Evolutionary conservation across 2,888 invertebrate genomes (phyloP).

Genomic region (Drosophila robusta): DNA sequence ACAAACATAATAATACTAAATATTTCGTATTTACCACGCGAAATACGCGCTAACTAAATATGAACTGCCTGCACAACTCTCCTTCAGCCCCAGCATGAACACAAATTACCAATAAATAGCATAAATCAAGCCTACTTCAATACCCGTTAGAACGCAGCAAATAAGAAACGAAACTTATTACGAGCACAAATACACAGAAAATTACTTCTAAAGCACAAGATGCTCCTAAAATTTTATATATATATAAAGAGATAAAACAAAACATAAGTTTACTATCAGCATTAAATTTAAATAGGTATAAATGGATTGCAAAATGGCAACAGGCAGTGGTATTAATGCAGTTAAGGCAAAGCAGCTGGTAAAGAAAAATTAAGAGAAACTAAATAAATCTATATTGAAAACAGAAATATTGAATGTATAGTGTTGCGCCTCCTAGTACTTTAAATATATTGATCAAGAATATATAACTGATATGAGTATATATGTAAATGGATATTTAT

Average conservation of each 20-base stretch:
- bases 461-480: conserved; percentile 65
- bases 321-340: conserved; percentile 25
- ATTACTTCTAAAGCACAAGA: conserved; percentile 49
- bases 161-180: conserved; percentile 45
- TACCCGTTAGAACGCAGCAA: conserved; percentile 44
- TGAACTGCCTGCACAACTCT: conserved; percentile 58
- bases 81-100: conserved; percentile 22
- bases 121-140: conserved; percentile 32
- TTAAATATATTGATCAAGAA: conserved; percentile 68
- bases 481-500: conserved; percentile 73
- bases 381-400: conserved; percentile 52
- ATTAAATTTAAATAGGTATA: conserved; percentile 53
- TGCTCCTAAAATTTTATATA: conserved; percentile 54
- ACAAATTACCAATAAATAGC: conserved; percentile 33
- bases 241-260: conserved; percentile 22
- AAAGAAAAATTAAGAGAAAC: conserved; percentile 31
- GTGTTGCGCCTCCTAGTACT: conserved; percentile 78
- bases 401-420: conserved; percentile 75
- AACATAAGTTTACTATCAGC: conserved; percentile 46
- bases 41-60: conserved; percentile 39
- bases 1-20: conserved; percentile 50
- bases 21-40: conserved; percentile 31
- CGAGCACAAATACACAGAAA: conserved; percentile 45
- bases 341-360: conserved; percentile 28
- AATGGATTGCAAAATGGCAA: conserved; percentile 36